A percentile compares a stretch with the other conserved stretches of the same genome.
Conservation (phyloP, 37 sponge, comb jelly and placozoan species). For the Agelas oroides region DNA sequence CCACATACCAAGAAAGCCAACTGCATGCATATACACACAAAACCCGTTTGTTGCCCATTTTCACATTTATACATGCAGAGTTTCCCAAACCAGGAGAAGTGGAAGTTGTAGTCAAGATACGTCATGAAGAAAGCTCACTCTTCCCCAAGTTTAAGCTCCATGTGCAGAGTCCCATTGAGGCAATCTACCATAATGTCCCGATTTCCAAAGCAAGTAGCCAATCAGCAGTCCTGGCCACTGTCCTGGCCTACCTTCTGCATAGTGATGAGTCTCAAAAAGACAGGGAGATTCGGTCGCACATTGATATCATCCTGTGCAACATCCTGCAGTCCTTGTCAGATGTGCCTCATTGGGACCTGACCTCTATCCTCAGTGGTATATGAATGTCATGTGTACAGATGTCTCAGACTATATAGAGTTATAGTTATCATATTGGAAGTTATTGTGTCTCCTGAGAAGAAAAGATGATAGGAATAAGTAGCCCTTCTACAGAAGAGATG, state of each 20-base stretch:
- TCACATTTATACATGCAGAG: not conserved
- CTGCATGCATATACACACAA: too few relatives aligned
- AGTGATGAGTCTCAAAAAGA: constrained; percentile 6
- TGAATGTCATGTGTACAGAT: constrained; percentile 12
- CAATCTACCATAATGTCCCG: constrained; percentile 6
- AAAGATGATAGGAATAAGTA: too few relatives aligned
- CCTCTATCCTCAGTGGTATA: constrained; percentile 46
- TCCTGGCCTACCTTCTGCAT: constrained; percentile 44
- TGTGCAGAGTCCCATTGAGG: constrained; percentile 44
- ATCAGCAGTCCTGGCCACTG: constrained; percentile 21
- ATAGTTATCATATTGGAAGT: too few relatives aligned
- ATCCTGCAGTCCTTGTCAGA: constrained; percentile 6
- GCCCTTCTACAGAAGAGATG: too few relatives aligned
- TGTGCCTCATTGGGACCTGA: constrained; percentile 16
- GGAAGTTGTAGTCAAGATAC: constrained; percentile 18
- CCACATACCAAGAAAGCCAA: too few relatives aligned
- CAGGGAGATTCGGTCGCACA: not conserved
- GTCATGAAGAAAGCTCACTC: not conserved
- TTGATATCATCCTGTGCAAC: constrained; percentile 8
- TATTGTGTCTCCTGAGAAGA: too few relatives aligned
- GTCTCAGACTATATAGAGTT: too few relatives aligned
- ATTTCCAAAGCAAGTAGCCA: not conserved
- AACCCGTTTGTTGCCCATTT: not conserved
- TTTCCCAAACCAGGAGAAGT: constrained; percentile 34
- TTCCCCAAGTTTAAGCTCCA: constrained; percentile 43